Evolutionary conservation across 2,113 vertebrate species (phyloP).

Genomic region (Gopherus evgoodei): DNA sequence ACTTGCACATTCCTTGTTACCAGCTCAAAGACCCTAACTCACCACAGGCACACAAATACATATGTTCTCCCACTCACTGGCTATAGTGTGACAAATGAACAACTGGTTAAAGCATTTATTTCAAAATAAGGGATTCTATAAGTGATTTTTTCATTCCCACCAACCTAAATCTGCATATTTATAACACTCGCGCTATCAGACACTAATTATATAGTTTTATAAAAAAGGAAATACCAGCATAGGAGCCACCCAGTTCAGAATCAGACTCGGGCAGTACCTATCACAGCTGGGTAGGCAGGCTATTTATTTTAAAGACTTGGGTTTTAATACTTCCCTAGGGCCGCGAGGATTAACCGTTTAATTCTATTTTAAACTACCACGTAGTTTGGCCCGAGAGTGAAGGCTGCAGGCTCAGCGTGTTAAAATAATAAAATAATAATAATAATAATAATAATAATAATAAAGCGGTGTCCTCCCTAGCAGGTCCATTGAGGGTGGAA

Average conservation of each 20-base stretch:
- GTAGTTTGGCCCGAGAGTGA: not conserved
- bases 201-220: constrained; percentile 67
- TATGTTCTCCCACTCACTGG: not conserved
- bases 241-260: constrained; percentile 21
- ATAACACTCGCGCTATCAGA: constrained; percentile 66
- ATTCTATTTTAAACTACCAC: not conserved
- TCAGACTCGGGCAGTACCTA: not conserved
- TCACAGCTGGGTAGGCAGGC: not conserved
- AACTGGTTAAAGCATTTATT: constrained; percentile 16
- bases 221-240: constrained; percentile 23
- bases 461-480: not conserved
- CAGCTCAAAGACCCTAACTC: not conserved
- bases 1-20: accelerated
- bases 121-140: constrained; percentile 55
- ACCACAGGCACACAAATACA: not conserved
- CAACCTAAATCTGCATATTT: constrained; percentile 76
- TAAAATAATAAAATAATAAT: no score
- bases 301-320: not conserved
- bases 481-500: not conserved
- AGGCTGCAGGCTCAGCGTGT: not conserved
- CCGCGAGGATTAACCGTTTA: not conserved
- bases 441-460: no score
- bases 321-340: constrained; percentile 16
- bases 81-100: not conserved
- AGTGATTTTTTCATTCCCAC: constrained; percentile 69